Conservation (phyloP, 2,888 invertebrate genomes). For the Esperia sulphurella region DNA sequence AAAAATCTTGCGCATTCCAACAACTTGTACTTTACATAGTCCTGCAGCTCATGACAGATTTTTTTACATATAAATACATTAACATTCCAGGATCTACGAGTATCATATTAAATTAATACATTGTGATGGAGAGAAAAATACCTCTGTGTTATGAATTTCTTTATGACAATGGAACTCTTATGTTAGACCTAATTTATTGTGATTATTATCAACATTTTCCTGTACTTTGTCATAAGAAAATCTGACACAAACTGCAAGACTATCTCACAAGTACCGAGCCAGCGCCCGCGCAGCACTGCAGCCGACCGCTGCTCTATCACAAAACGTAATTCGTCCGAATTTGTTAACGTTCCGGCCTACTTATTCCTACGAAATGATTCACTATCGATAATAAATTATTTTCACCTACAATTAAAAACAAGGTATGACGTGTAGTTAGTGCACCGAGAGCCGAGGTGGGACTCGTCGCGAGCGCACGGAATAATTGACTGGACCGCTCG, state of each 20-base stretch:
- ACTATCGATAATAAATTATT: slow-evolving; percentile 77
- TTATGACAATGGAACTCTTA: too few species aligned
- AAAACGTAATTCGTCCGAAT: slow-evolving; percentile 74
- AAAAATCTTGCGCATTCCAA: slow-evolving; percentile 44
- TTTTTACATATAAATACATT: too few species aligned
- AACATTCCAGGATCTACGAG: too few species aligned
- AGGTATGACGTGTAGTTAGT: slow-evolving; percentile 67
- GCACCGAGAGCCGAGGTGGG: slow-evolving; percentile 50
- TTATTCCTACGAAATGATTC: slow-evolving; percentile 75
- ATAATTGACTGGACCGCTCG: slow-evolving; percentile 73
- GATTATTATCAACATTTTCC: too few species aligned
- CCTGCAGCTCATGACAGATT: too few species aligned
- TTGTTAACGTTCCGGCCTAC: slow-evolving; percentile 75
- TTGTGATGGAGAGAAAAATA: too few species aligned
- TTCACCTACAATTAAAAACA: slow-evolving; percentile 71
- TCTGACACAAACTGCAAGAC: slow-evolving; percentile 9
- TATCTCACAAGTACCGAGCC: slow-evolving; percentile 35
- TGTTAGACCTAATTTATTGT: too few species aligned
- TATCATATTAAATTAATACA: too few species aligned
- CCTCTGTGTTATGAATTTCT: too few species aligned
- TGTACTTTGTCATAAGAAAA: too few species aligned
- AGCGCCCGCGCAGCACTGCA: slow-evolving; percentile 39
- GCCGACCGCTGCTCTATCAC: slow-evolving; percentile 63
- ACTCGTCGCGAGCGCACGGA: slow-evolving; percentile 49
- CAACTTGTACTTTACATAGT: slow-evolving; percentile 14